phyloP scores from a whole-genome alignment of 2,113 vertebrate genomes.

The Panthera tigris region DNA sequence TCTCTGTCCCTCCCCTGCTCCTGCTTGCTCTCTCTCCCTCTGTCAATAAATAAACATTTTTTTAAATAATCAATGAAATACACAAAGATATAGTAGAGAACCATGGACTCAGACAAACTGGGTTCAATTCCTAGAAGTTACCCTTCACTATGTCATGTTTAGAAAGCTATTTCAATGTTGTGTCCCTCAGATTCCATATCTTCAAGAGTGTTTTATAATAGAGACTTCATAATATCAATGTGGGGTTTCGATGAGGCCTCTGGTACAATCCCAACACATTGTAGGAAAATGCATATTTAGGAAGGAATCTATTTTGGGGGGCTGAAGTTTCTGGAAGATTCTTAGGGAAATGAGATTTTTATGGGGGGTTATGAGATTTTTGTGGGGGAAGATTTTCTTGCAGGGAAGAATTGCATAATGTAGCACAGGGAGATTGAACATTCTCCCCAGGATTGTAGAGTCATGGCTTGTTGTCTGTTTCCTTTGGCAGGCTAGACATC shows the following conservation, averaged over 20 bases:
- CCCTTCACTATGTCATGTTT: neutral
- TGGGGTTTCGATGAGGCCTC: neutral
- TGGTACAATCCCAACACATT: accelerated
- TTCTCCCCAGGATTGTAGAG: neutral
- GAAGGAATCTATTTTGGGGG: neutral
- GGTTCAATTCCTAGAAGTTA: neutral
- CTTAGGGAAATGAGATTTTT: neutral
- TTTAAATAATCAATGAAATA: neutral
- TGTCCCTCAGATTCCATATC: neutral
- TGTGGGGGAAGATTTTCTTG: neutral
- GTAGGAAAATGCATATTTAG: neutral
- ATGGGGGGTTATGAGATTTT: neutral
- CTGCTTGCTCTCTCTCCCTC: too few species aligned
- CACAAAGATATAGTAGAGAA: neutral
- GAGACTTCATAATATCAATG: neutral
- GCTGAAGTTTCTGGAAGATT: neutral
- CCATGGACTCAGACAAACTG: neutral
- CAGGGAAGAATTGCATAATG: neutral
- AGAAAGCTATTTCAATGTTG: accelerated
- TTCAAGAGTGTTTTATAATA: neutral
- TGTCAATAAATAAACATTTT: too few species aligned
- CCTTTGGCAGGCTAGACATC: too few species aligned
- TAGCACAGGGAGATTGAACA: neutral
- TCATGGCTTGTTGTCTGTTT: accelerated
- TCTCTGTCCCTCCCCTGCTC: too few species aligned